Conservation (phyloP, 1,140 invertebrate species). For the Acromyrmex echinatior region DNA sequence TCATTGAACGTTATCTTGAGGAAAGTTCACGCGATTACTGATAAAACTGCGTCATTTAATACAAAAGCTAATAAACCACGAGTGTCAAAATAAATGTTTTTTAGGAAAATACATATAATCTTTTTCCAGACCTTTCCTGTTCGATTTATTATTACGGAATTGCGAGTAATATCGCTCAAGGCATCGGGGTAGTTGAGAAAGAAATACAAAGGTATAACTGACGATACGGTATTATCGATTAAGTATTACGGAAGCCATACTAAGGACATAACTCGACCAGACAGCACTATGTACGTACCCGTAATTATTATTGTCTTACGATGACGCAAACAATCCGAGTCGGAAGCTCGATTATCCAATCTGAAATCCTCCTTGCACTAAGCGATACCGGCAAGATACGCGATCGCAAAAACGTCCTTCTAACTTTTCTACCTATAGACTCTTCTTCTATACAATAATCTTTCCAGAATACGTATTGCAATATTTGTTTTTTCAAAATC, state of each 20-base stretch:
- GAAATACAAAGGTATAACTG: slow-evolving; percentile 30
- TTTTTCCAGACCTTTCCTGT: background rate
- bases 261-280: slow-evolving; percentile 63
- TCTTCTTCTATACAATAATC: background rate
- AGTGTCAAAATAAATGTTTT: slow-evolving; percentile 26
- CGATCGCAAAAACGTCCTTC: background rate
- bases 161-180: slow-evolving; percentile 6
- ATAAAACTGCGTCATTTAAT: background rate
- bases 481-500: background rate
- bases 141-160: slow-evolving; percentile 23
- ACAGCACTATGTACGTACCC: slow-evolving; percentile 16
- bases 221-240: slow-evolving; percentile 79
- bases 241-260: slow-evolving; percentile 80
- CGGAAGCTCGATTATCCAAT: background rate
- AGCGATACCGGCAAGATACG: background rate
- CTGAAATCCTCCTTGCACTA: background rate
- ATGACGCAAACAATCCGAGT: slow-evolving; percentile 52
- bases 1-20: background rate
- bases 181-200: slow-evolving; percentile 5
- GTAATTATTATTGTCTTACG: slow-evolving; percentile 58
- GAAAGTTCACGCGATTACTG: background rate
- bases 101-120: background rate
- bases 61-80: background rate
- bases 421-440: background rate
- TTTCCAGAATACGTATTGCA: background rate